Base-by-base conservation (phyloP, 1,140 invertebrate species). In the Pectinophora gossypiella region DNA sequence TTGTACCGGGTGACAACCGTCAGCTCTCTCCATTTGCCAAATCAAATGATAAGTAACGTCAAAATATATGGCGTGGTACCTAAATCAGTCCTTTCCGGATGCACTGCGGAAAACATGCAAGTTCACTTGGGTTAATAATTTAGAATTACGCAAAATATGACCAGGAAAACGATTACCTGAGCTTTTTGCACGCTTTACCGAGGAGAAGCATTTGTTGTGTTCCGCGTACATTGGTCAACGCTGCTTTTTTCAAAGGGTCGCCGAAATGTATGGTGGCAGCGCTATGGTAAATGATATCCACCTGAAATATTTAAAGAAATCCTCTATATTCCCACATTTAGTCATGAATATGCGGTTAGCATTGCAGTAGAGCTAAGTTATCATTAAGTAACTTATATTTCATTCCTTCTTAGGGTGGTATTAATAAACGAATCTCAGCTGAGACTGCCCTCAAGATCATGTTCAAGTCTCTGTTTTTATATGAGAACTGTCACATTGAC, bases 221-320 rank as follows among this genome's bases (percentile, higher is more conserved):
- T 5, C 90, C 90, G 22, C 88, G 66, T 0, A 92, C 86, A 69
- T 92, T 91, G 18, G 90, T 89, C 40, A 85, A 81, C 2, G 90
- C 76, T 1, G 90, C 87, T 19, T 74, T 64, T 79, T 91, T 91
- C 4, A 97, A 73, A 48, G 92, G 91, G 78, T 96, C 95, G 76
- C 96, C 92, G 70, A 97, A 95, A 23, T 93, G 38, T 0, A 51
- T 45, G 4, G 54, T 61, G 0, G 61, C 61, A 1, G 61, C 61
- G 21, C 45, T 44, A 32, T 64, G 61, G 23, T 51, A 56, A 44
- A 64, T 49, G 22, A 64, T 50, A 7, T 53, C 19, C n/a, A 61
- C 51, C 61, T 64, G 45, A 40, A 40, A 40, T 15, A 38, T 15
- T n/a, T 38, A 3, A 9, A 4, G 35, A 10, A 3, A 38, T 3